phyloP scores from a whole-genome alignment of 2,797 vertebrate genomes.

The Serranus cabrilla region DNA sequence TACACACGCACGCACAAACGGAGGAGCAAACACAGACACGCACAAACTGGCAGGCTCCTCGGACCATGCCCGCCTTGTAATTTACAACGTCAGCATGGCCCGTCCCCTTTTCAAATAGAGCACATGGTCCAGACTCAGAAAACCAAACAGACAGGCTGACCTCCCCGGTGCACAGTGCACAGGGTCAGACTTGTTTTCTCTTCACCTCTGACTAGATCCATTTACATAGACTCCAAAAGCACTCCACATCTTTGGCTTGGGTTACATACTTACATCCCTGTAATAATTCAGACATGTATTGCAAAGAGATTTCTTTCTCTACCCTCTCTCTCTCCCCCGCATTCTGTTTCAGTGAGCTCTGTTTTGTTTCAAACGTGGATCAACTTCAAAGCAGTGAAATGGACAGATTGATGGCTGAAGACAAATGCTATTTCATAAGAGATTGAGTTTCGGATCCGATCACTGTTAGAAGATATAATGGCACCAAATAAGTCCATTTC shows the following conservation, averaged over 20 bases:
- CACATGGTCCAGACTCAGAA: constrained; percentile 73
- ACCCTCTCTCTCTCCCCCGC: constrained; percentile 60
- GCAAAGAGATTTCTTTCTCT: constrained; percentile 68
- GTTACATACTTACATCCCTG: constrained; percentile 83
- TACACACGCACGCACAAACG: constrained; percentile 26
- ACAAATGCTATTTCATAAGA: constrained; percentile 81
- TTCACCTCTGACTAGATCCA: constrained; percentile 83
- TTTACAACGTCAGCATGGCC: constrained; percentile 76
- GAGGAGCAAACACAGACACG: constrained; percentile 27
- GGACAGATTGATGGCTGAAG: constrained; percentile 82
- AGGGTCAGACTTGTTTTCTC: constrained; percentile 82
- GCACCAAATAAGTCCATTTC: constrained; percentile 50
- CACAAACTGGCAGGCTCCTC: constrained; percentile 22
- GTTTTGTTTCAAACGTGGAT: constrained; percentile 83
- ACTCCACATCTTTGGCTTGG: constrained; percentile 73
- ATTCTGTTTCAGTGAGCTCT: constrained; percentile 72
- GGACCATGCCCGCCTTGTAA: constrained; percentile 66
- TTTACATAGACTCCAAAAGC: constrained; percentile 81
- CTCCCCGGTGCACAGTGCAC: constrained; percentile 75
- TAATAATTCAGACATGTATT: constrained; percentile 85
- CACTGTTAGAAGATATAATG: constrained; percentile 54
- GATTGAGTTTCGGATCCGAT: constrained; percentile 77
- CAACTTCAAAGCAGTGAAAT: constrained; percentile 83
- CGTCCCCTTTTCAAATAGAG: constrained; percentile 71
- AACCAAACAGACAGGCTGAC: constrained; percentile 82